A percentile compares a stretch with the other conserved stretches of the same genome.
Conservation (phyloP, 1,140 invertebrate species). For the Dryas iulia region DNA sequence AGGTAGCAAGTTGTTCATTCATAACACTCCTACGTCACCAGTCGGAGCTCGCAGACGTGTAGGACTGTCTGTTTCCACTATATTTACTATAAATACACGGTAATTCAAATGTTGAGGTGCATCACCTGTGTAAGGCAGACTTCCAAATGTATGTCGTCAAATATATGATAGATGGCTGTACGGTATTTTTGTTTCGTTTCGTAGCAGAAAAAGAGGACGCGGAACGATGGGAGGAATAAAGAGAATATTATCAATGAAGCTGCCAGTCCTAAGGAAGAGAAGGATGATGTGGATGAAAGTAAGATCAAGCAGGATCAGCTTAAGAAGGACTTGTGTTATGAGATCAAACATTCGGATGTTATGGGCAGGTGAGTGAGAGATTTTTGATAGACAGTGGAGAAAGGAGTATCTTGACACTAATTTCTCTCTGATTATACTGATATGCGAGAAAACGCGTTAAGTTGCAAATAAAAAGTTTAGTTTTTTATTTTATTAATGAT, state of each 20-base stretch:
- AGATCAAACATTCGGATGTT: conserved; percentile 76
- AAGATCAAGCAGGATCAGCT: conserved; percentile 18
- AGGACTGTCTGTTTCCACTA: neutral
- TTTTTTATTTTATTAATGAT: too few relatives aligned
- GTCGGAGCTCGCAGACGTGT: conserved; percentile 18
- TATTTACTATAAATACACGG: neutral
- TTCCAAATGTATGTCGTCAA: neutral
- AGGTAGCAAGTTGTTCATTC: conserved; percentile 61
- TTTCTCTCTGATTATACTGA: too few relatives aligned
- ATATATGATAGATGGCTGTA: neutral
- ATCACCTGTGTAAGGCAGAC: conserved; percentile 58
- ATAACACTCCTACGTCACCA: conserved; percentile 46
- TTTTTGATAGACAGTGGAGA: too few relatives aligned
- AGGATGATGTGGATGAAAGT: conserved; percentile 31
- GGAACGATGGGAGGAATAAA: conserved; percentile 59
- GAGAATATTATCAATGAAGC: conserved; percentile 57
- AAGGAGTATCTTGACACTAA: too few relatives aligned
- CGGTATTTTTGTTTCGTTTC: conserved; percentile 37
- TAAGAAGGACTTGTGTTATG: conserved; percentile 61
- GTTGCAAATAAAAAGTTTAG: too few relatives aligned
- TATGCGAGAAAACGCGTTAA: too few relatives aligned
- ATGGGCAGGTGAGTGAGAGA: conserved; percentile 81
- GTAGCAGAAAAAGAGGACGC: conserved; percentile 68
- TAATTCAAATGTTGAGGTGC: conserved; percentile 52
- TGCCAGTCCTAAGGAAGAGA: conserved; percentile 25